Percentiles rank a stretch among this genome's conserved stretches.
These are phyloP conservation scores for Narcine bancroftii DNA, from an alignment of 2,113 vertebrate species.

Conservation along the genomic window DNA sequence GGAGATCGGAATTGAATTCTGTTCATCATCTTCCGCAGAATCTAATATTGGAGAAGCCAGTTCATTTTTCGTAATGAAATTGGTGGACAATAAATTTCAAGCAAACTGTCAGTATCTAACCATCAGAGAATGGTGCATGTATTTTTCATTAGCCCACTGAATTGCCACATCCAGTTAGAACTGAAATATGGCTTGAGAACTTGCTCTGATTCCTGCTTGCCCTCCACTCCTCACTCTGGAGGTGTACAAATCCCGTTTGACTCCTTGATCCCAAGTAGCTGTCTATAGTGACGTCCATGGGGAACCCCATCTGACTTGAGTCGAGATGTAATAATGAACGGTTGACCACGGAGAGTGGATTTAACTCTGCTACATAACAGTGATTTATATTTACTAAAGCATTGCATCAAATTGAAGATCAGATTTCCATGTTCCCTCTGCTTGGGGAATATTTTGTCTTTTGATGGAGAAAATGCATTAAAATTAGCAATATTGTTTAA, in stretches of 20 bases:
- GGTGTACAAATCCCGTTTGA: background rate
- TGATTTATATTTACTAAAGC: background rate
- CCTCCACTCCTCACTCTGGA: background rate
- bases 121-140: background rate
- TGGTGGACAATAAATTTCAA: background rate
- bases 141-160: background rate
- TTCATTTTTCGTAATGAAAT: constrained; percentile 36
- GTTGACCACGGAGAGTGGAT: background rate
- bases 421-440: too few species aligned
- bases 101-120: background rate
- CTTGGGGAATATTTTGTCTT: background rate
- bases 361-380: background rate
- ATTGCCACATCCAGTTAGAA: constrained; percentile 9
- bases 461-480: background rate
- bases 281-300: background rate
- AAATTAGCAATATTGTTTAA: background rate
- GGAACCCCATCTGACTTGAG: background rate
- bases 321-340: background rate
- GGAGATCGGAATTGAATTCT: constrained; percentile 8
- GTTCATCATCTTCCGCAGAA: constrained; percentile 9
- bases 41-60: constrained; percentile 20
- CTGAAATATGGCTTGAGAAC: background rate
- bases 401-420: background rate
- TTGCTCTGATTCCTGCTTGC: background rate
- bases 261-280: background rate